Evolutionary conservation across 2,113 vertebrate genomes (phyloP).

Genomic region (Chamaetylas fuelleborni): DNA sequence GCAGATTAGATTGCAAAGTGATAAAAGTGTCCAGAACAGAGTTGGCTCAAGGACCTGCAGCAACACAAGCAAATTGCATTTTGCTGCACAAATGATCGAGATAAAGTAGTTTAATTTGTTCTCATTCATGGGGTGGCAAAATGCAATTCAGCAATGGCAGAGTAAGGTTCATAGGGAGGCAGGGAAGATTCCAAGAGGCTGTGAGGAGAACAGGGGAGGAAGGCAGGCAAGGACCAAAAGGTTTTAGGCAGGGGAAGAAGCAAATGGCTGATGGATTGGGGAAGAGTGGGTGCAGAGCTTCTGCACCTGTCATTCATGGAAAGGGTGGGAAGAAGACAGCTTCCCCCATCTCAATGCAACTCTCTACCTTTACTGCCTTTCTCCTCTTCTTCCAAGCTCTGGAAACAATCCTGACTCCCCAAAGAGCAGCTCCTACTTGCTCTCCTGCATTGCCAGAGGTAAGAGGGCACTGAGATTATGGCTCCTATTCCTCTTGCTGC

Average conservation of each 20-base stretch:
- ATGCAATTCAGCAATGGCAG: neutral
- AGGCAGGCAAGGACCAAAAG: neutral
- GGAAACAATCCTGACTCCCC: neutral
- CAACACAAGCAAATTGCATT: slow-evolving; percentile 43
- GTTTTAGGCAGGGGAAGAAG: neutral
- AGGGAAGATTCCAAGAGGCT: neutral
- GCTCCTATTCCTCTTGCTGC: neutral
- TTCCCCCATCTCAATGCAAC: neutral
- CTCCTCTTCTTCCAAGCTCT: neutral
- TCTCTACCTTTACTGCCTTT: neutral
- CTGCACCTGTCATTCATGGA: neutral
- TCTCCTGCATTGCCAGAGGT: neutral
- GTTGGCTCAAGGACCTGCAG: slow-evolving; percentile 8
- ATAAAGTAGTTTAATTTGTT: slow-evolving; percentile 48
- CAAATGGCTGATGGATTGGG: neutral
- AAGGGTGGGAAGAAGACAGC: neutral
- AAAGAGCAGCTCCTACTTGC: neutral
- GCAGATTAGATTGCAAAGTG: slow-evolving; percentile 53
- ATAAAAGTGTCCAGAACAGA: slow-evolving; percentile 58
- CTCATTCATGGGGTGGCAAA: neutral
- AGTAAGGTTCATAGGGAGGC: neutral
- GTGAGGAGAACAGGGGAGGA: neutral
- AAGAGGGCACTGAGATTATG: neutral
- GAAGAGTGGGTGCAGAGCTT: neutral
- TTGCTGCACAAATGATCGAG: slow-evolving; percentile 34